Evolutionary conservation across 2,888 invertebrate genomes (phyloP).

Genomic region (Shargacucullia verbasci): DNA sequence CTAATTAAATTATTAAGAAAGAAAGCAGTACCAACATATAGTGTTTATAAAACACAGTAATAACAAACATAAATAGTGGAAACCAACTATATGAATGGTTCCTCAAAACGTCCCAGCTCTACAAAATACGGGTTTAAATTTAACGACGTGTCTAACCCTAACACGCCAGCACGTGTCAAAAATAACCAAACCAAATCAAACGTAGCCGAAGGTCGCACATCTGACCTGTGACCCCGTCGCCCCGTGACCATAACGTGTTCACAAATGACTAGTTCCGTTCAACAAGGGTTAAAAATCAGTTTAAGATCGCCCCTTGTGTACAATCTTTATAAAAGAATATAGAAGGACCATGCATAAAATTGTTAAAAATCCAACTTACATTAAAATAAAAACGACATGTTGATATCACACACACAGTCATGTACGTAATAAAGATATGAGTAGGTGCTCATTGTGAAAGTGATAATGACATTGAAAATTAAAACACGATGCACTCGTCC

Average conservation of each 20-base stretch:
- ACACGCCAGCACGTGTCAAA: conserved; percentile 61
- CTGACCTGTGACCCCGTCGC: conserved; percentile 52
- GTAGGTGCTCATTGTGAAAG: conserved; percentile 83
- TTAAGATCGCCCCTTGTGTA: conserved; percentile 44
- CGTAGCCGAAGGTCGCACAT: conserved; percentile 56
- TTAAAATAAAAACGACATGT: conserved; percentile 50
- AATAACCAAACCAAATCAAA: conserved; percentile 60
- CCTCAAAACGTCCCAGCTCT: background rate
- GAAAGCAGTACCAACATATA: too few relatives aligned
- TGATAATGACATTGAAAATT: conserved; percentile 89
- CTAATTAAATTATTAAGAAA: too few relatives aligned
- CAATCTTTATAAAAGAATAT: conserved; percentile 8
- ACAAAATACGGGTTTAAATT: conserved; percentile 23
- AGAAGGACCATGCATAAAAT: conserved; percentile 5
- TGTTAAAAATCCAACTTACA: conserved; percentile 8
- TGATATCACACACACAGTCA: conserved; percentile 41
- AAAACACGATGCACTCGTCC: conserved; percentile 85
- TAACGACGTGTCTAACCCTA: conserved; percentile 52
- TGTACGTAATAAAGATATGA: conserved; percentile 55
- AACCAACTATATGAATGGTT: too few relatives aligned
- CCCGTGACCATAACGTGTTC: conserved; percentile 47
- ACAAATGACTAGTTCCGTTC: conserved; percentile 51
- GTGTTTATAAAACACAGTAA: too few relatives aligned
- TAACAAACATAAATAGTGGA: too few relatives aligned
- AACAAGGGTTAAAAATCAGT: conserved; percentile 42